Evolutionary conservation across 2,888 invertebrate genomes (phyloP).

Genomic region (Autographa gamma): DNA sequence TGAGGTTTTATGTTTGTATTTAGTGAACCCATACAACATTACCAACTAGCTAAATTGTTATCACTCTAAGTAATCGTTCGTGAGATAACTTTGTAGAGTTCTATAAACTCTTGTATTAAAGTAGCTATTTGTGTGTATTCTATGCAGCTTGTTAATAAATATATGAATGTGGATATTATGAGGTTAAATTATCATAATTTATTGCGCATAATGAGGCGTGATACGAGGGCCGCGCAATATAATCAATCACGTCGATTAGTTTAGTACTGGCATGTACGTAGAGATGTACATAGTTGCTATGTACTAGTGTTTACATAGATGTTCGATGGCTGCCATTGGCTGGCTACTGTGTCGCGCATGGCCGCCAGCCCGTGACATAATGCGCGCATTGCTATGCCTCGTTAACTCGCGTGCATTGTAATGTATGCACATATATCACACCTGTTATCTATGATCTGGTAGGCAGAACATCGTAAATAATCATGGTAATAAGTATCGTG

Average conservation of each 20-base stretch:
- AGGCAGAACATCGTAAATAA: neutral
- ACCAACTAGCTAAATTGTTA: constrained; percentile 2
- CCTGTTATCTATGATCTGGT: constrained; percentile 3
- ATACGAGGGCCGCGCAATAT: constrained; percentile 44
- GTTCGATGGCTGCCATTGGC: constrained; percentile 13
- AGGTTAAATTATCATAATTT: constrained; percentile 49
- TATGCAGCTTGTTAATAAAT: constrained; percentile 29
- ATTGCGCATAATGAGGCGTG: constrained; percentile 50
- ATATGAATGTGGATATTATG: constrained; percentile 44
- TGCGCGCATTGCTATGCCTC: constrained; percentile 43
- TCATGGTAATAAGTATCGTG: neutral
- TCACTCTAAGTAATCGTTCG: constrained; percentile 18
- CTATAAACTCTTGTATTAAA: neutral
- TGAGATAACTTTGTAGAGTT: constrained; percentile 22
- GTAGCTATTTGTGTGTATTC: constrained; percentile 17
- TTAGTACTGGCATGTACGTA: constrained; percentile 37
- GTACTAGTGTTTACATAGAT: neutral
- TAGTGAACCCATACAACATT: constrained; percentile 40
- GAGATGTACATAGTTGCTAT: neutral
- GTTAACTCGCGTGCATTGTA: constrained; percentile 35
- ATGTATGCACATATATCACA: constrained; percentile 12
- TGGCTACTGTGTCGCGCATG: constrained; percentile 61
- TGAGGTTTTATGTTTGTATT: constrained; percentile 67
- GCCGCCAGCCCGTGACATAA: constrained; percentile 64
- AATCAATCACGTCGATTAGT: constrained; percentile 64